Base-by-base conservation (phyloP, 2,797 vertebrate genomes). In the Scomberomorus guttatus region DNA sequence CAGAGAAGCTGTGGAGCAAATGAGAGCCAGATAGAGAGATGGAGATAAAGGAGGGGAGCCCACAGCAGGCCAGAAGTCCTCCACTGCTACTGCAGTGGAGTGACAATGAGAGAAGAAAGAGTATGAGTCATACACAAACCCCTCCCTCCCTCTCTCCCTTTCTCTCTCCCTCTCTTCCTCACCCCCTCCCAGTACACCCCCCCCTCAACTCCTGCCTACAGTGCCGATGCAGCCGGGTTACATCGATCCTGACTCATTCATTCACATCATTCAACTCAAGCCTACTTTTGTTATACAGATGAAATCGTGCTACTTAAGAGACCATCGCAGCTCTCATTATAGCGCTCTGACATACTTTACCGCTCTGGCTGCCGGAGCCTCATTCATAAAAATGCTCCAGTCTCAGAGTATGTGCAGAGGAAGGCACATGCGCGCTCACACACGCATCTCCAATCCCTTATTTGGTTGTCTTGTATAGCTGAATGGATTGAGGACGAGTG, bases 231-330 rank as follows among this genome's bases (percentile, higher is more conserved):
- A 83, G 85, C 79, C 51, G 22, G 75, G 84, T 91, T 92, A 93
- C 86, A 88, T 94, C 81, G 85, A 85, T 86, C 88, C 91, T 93
- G 89, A 92, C 91, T 93, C 92, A 94, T 91, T 92, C 93, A 90
- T 90, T 93, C 89, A 87, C 80, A 86, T 70, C 73, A n/a, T n/a
- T n/a, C 59, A 37, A 85, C 88, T 86, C 81, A 22, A 82, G 81
- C 78, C 86, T 74, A 77, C 85, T 90, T 92, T 89, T 86, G 87
- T 89, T 86, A 78, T 72, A 87, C 87, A 74, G 89, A 88, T 86
- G 86, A 84, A 89, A 91, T 86, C 39, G 63, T 81, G 88, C 86
- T 85, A 81, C 90, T 92, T 87, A 75, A 86, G 87, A 90, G 87
- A 81, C 87, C 82, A 72, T 84, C 39, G 44, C 68, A 3, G 77